Percentiles rank a stretch among this genome's conserved stretches.
Conservation (phyloP, 1,140 invertebrate species). For the Heterodera carotae region DNA sequence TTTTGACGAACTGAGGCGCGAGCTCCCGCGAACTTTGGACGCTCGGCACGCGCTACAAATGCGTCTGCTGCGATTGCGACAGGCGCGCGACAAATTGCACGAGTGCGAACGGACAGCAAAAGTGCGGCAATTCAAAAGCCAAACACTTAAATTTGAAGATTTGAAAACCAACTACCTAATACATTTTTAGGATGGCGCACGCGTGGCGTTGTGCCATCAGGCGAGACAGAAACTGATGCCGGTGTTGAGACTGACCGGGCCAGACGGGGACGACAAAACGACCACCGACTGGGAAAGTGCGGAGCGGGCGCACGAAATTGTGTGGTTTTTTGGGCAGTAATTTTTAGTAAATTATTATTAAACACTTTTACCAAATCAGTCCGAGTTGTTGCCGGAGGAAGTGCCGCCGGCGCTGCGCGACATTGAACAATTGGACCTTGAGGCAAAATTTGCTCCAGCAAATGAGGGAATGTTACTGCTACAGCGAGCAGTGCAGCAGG, state of each 20-base stretch:
- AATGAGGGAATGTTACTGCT: constrained; percentile 11
- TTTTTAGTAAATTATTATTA: not conserved
- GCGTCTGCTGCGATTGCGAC: constrained; percentile 18
- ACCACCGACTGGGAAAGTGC: constrained; percentile 19
- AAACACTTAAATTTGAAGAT: not conserved
- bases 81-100: constrained; percentile 12
- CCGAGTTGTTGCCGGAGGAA: constrained; percentile 23
- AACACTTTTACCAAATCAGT: constrained; percentile 8
- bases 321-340: not conserved
- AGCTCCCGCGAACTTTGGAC: constrained; percentile 15
- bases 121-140: constrained; percentile 13
- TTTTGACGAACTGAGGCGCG: constrained; percentile 16
- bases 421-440: constrained; percentile 26
- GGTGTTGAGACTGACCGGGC: constrained; percentile 4
- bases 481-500: constrained; percentile 17
- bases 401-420: constrained; percentile 4
- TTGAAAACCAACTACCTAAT: not conserved
- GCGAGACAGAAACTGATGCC: constrained; percentile 16
- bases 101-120: constrained; percentile 24
- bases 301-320: constrained; percentile 17
- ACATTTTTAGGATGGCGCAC: not conserved
- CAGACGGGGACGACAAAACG: constrained; percentile 10
- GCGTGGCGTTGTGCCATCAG: constrained; percentile 25
- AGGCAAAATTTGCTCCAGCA: constrained; percentile 23
- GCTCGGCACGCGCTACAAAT: constrained; percentile 24